Evolutionary conservation across 2,888 invertebrate genomes (phyloP).

Genomic region (Electrophaes corylata): DNA sequence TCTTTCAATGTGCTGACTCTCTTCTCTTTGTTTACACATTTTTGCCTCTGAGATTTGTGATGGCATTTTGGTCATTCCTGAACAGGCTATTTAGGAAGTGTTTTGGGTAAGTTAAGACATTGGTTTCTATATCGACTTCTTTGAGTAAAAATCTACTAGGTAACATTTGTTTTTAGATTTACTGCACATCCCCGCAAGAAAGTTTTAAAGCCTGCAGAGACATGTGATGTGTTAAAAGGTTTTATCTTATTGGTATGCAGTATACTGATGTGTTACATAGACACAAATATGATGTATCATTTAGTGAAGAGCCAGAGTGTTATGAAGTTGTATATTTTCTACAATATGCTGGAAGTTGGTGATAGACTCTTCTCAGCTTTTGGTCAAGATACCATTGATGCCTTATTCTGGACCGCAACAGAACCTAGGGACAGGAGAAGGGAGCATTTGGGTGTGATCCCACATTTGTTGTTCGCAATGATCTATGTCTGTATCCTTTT

Average conservation of each 20-base stretch:
- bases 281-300: slow-evolving; percentile 99
- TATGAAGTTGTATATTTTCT: slow-evolving; percentile 99
- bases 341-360: slow-evolving; percentile 99
- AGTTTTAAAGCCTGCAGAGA: slow-evolving; percentile 93
- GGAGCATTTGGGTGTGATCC: slow-evolving; percentile 93
- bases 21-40: slow-evolving; percentile 99
- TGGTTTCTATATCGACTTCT: not conserved
- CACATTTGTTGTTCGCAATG: slow-evolving; percentile 96
- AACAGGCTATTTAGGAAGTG: slow-evolving; percentile 89
- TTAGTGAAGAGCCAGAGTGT: slow-evolving; percentile 98
- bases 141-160: not conserved
- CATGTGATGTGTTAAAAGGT: slow-evolving; percentile 98
- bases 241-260: slow-evolving; percentile 92
- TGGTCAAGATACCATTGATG: slow-evolving; percentile 99
- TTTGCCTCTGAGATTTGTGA: slow-evolving; percentile 94
- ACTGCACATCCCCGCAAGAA: slow-evolving; percentile 73
- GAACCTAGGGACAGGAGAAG: slow-evolving; percentile 93
- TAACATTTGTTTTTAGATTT: slow-evolving; percentile 57
- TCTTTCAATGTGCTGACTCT: slow-evolving; percentile 98
- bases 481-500: slow-evolving; percentile 97
- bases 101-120: slow-evolving; percentile 84
- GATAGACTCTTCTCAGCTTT: slow-evolving; percentile 98
- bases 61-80: slow-evolving; percentile 93
- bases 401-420: slow-evolving; percentile 99
- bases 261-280: slow-evolving; percentile 94